These are phyloP conservation scores for Iphiclides podalirius DNA, from an alignment of 2,888 invertebrate species.

Conservation along the genomic window DNA sequence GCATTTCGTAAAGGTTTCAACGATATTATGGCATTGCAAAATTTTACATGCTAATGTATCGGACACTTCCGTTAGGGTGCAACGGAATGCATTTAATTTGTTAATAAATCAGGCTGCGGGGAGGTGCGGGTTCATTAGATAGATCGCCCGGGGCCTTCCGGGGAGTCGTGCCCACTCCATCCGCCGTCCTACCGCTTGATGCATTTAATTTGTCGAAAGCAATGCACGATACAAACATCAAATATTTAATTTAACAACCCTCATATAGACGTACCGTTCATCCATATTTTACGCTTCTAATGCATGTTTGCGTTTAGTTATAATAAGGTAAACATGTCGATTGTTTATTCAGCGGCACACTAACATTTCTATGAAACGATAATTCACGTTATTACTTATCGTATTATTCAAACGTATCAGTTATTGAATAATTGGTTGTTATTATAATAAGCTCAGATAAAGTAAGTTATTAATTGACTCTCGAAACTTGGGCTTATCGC, in stretches of 20 bases:
- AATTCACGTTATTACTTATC: not conserved
- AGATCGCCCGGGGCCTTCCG: conserved; percentile 74
- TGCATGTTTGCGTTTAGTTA: not conserved
- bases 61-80: conserved; percentile 65
- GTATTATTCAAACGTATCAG: conserved; percentile 1
- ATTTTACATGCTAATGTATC: conserved; percentile 34
- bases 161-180: conserved; percentile 62
- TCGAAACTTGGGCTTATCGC: conserved; percentile 72
- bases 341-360: not conserved
- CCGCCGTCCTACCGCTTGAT: conserved; percentile 58
- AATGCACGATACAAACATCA: conserved; percentile 54
- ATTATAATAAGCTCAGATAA: conserved; percentile 58
- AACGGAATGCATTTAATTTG: conserved; percentile 78
- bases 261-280: conserved; percentile 17
- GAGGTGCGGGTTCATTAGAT: conserved; percentile 75
- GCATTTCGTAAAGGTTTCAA: too few relatives aligned
- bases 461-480: conserved; percentile 76
- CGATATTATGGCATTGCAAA: conserved; percentile 19
- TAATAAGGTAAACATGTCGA: not conserved
- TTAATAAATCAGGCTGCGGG: conserved; percentile 77
- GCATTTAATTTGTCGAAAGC: conserved; percentile 62
- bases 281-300: not conserved
- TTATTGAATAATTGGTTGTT: conserved; percentile 27
- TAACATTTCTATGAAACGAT: not conserved
- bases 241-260: conserved; percentile 44